Base-by-base conservation (phyloP, 2,797 vertebrate species). In the Zenarchopterus dispar region DNA sequence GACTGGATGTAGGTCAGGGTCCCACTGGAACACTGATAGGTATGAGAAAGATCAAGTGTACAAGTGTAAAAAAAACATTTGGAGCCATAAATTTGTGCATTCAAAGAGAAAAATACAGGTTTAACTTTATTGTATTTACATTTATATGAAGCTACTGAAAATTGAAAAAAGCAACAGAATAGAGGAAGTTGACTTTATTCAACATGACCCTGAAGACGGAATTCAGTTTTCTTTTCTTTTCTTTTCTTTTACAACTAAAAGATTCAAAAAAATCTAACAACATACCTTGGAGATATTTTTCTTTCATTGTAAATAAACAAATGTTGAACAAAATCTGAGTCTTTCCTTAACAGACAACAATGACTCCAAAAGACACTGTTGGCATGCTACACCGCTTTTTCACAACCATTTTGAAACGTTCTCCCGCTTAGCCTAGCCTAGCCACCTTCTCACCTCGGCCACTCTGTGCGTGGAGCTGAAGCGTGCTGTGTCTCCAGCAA, bases 381-480 rank as follows among this genome's bases (percentile, higher is more conserved):
- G 15, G 49, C 43, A 58, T 0, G 1, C 16, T 26, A 16, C 24
- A 45, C 33, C 45, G 10, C 15, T 51, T 69, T 64, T 60, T 47
- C 28, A 50, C 0, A 1, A 51, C 24, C 23, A 7, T 49, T 61
- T 31, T 4, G 0, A 60, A 70, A 58, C 28, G 18, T 15, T 13
- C 3, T 0, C 1, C n/a, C 50, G 46, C 4, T 8, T 16, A 9
- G 19, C 50, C 41, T 6, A 23, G 44, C 28, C 53, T 45, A 11
- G 18, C 39, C 53, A 57, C 31, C 47, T 36, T 56, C 94, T 94
- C 90, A 98, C 97, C 91, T 97, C 96, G 42, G 93, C 95, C 65
- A 97, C 95, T 90, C 97, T 92, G 86, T 97, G 97, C 6, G 97
- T 99, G 21, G 96, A 99, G 91, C 97, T 99, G 92, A 98, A 99